Percentiles rank a stretch among this genome's conserved stretches.
Evolutionary conservation across 2,113 vertebrate species (phyloP).

Genomic region (Stigmatopora nigra): DNA sequence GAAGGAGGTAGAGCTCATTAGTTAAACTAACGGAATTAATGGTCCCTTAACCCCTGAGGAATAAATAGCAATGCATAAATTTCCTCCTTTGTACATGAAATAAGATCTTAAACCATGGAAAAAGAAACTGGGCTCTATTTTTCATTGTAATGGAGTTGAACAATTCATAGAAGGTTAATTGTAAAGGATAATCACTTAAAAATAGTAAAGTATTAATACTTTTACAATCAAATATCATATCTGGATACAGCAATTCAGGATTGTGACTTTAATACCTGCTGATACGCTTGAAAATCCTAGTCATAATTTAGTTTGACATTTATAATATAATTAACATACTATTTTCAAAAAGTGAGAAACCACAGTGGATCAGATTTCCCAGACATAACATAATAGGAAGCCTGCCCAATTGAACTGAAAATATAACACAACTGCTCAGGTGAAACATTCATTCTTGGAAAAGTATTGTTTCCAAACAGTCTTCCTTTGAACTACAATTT

Average conservation of each 20-base stretch:
- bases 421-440: not conserved
- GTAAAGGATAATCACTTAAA: not conserved
- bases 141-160: not conserved
- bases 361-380: not conserved
- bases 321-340: not conserved
- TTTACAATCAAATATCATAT: too few relatives aligned
- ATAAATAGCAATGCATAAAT: not conserved
- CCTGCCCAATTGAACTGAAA: not conserved
- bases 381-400: not conserved
- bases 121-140: not conserved
- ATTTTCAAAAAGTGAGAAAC: not conserved
- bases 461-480: not conserved
- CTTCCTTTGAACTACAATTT: not conserved
- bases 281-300: not conserved
- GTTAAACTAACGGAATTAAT: conserved; percentile 4
- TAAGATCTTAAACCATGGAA: not conserved
- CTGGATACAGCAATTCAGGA: too few relatives aligned
- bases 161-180: not conserved
- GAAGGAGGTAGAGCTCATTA: conserved; percentile 2
- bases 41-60: not conserved
- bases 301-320: not conserved
- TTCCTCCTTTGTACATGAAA: not conserved
- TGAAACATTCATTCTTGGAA: not conserved
- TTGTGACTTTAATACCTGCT: too few relatives aligned
- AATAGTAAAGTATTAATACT: not conserved